Conservation (phyloP, 2,888 invertebrate genomes). For the Pristionchus arcanus region DNA sequence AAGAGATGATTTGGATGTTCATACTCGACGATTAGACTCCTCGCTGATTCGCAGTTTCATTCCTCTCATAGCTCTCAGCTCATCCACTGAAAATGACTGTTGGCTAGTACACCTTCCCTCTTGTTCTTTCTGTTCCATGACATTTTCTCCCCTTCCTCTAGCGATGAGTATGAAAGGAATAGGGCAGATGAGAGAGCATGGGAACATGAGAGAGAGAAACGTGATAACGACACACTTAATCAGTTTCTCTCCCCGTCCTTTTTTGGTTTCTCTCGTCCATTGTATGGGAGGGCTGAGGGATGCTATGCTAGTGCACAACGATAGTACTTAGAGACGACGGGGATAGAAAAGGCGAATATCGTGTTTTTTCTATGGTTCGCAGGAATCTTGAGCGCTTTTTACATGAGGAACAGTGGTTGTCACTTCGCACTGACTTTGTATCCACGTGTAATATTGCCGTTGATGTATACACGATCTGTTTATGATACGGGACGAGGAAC, state of each 20-base stretch:
- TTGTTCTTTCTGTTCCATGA: neutral
- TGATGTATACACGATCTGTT: neutral
- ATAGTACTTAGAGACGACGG: neutral
- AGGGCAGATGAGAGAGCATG: neutral
- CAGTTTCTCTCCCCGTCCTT: neutral
- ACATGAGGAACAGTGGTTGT: too few species aligned
- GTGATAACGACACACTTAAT: conserved; percentile 4
- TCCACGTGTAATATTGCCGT: neutral
- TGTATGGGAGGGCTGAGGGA: neutral
- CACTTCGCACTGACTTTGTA: too few species aligned
- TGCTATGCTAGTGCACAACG: neutral
- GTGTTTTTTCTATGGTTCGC: too few species aligned
- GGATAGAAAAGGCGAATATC: too few species aligned
- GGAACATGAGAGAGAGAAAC: neutral
- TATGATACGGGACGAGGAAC: neutral
- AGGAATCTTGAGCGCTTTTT: too few species aligned
- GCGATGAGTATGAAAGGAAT: neutral
- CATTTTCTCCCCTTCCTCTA: neutral
- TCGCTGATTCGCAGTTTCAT: too few species aligned
- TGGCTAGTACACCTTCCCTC: neutral
- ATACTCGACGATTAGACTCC: too few species aligned
- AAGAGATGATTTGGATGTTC: too few species aligned
- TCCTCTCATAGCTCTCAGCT: too few species aligned
- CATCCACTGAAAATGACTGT: too few species aligned
- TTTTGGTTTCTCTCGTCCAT: neutral